phyloP scores from a whole-genome alignment of 2,888 invertebrate genomes.

The Tetragnatha montana region DNA sequence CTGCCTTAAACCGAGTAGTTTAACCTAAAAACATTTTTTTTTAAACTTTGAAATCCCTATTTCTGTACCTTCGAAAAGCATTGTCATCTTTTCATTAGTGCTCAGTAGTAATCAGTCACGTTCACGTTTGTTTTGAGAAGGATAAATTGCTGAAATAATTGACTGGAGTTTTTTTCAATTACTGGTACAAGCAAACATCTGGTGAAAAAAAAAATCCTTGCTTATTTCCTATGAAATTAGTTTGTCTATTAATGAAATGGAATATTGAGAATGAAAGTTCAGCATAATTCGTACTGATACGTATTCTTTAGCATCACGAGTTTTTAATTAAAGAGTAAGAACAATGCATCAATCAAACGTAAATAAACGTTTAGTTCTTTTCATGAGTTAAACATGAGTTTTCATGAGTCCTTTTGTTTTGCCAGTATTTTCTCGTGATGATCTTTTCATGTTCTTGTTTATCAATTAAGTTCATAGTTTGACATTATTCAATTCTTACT shows the following conservation, averaged over 20 bases:
- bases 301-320: not conserved
- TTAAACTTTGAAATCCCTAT: too few relatives aligned
- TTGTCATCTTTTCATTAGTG: slow-evolving; percentile 3
- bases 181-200: not conserved
- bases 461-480: too few relatives aligned
- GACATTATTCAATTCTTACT: too few relatives aligned
- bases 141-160: slow-evolving; percentile 22
- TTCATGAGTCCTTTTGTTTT: too few relatives aligned
- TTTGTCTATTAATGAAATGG: not conserved
- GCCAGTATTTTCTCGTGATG: too few relatives aligned
- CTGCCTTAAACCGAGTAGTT: too few relatives aligned
- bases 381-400: too few relatives aligned
- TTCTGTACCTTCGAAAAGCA: not conserved
- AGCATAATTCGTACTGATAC: not conserved
- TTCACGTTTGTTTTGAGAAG: not conserved
- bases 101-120: slow-evolving; percentile 15
- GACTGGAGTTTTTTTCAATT: not conserved
- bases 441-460: too few relatives aligned
- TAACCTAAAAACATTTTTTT: too few relatives aligned
- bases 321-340: not conserved
- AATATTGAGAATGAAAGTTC: not conserved
- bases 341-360: not conserved
- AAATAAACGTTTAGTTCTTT: not conserved
- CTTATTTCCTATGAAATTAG: not conserved
- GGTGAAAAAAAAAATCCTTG: not conserved